Conservation (phyloP, 35 echinoderm and acorn worm genomes). For the Amphiura filiformis region DNA sequence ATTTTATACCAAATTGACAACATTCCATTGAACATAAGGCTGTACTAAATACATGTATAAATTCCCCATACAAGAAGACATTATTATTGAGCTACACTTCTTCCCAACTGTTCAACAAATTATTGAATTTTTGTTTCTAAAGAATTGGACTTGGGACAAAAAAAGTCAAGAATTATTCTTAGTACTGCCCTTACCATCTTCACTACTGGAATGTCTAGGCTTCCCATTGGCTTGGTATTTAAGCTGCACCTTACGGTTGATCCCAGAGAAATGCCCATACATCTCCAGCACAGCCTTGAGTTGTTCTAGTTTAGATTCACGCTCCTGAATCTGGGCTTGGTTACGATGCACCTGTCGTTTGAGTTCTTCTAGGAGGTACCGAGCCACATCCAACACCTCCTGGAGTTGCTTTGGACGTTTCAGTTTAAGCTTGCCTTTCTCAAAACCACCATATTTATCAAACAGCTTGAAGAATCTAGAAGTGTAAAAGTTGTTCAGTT, state of each 20-base stretch:
- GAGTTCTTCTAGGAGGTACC: slow-evolving; percentile 81
- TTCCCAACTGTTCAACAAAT: too few relatives aligned
- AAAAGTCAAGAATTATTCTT: too few relatives aligned
- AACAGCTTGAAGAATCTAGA: slow-evolving; percentile 89
- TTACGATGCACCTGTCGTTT: slow-evolving; percentile 68
- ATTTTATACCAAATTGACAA: too few relatives aligned
- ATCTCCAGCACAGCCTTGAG: slow-evolving; percentile 94
- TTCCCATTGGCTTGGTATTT: slow-evolving; percentile 75
- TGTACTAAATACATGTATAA: too few relatives aligned
- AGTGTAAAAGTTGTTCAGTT: too few relatives aligned
- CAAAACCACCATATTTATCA: slow-evolving; percentile 85
- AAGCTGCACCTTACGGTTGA: slow-evolving; percentile 96
- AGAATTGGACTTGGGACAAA: background rate
- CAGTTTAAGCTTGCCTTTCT: slow-evolving; percentile 88
- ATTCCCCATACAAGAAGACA: too few relatives aligned
- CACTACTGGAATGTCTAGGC: slow-evolving; percentile 91
- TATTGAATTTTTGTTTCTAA: too few relatives aligned
- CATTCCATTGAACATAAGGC: too few relatives aligned
- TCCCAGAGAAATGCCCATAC: slow-evolving; percentile 98
- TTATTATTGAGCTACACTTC: too few relatives aligned
- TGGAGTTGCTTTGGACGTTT: slow-evolving; percentile 92
- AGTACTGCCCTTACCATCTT: slow-evolving; percentile 77
- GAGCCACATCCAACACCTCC: slow-evolving; percentile 91
- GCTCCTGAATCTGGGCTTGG: slow-evolving; percentile 81
- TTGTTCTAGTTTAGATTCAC: slow-evolving; percentile 92